Evolutionary conservation across 2,888 invertebrate species (phyloP), one percentile per base, ranked within the genome.

Genomic region (Cantharis lateralis): DNA sequence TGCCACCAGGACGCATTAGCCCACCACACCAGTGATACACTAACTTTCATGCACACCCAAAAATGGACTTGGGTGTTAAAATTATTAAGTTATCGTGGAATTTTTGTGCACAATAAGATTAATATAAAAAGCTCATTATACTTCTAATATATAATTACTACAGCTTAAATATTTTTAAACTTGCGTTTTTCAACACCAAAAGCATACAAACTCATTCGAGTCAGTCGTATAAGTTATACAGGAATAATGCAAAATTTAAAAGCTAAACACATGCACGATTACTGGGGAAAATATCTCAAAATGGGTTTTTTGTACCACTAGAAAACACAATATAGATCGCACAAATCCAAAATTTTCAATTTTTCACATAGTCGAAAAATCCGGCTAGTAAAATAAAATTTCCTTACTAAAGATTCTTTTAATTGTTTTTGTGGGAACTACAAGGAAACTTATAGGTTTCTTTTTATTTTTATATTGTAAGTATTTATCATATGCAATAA

Each of bases 1-100:
- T 88, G 86, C 85, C 87, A 87, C 87, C 86, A 87, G 84, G 84
- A 85, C 84, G 84, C 84, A 83, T 87, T 87, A 87, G 86, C 84
- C 80, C 74, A 79, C 75, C 74, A 79, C 75, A 75, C 77, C 74
- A 79, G 48, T 28, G 71, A 68, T 61, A 74, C 15, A 71, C 64
- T 69, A 66, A 32, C 32, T 66, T 18, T 62, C 75, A 75, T 78
- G 78, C 78, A 78, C 74, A 78, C 75, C 75, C 72, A 75, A 70
- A 63, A 73, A 63, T 24, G 48, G 32, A 72, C 61, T 72, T 64
- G 70, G 73, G 70, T 76, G 76, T 76, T 76, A 76, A 63, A 24
- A 63, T 62, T 62, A 15, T 74, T 70, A 77, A 77, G 77, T 13
- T 66, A 66, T 66, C 64, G 64, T 66, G 18, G 64, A 64, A 20